These are phyloP conservation scores for Montipora efflorescens DNA, from an alignment of 64 coral and sea anemone genomes.

Conservation along the genomic window DNA sequence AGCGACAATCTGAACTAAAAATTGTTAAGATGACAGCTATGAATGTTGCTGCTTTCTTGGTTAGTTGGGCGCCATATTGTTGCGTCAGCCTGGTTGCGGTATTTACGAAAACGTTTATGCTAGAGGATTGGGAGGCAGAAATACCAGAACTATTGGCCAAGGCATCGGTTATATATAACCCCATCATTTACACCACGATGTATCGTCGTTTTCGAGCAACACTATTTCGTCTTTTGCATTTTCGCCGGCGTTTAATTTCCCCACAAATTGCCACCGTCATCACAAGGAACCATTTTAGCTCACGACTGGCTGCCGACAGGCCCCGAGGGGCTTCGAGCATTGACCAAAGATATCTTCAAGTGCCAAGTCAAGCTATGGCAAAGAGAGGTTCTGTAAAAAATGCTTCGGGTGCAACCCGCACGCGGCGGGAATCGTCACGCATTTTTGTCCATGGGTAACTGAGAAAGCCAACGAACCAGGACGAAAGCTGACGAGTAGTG, in stretches of 20 bases:
- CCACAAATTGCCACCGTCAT: not conserved
- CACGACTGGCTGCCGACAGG: not conserved
- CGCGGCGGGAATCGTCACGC: not conserved
- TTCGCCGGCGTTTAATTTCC: not conserved
- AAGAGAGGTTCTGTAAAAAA: not conserved
- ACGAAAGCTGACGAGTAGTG: too few species aligned
- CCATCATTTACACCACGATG: slow-evolving; percentile 48
- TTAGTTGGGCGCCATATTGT: slow-evolving; percentile 90
- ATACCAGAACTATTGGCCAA: slow-evolving; percentile 62
- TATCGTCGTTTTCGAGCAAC: slow-evolving; percentile 12
- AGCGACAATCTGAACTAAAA: slow-evolving; percentile 5
- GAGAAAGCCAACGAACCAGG: too few species aligned
- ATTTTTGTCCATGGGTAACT: not conserved
- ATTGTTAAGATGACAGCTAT: slow-evolving; percentile 40
- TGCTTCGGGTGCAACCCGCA: not conserved
- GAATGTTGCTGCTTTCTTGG: slow-evolving; percentile 29
- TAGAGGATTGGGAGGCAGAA: slow-evolving; percentile 15
- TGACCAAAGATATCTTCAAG: not conserved
- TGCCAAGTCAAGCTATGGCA: not conserved
- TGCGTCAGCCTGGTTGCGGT: slow-evolving; percentile 58
- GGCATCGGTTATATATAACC: slow-evolving; percentile 62
- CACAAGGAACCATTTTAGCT: not conserved
- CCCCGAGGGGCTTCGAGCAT: not conserved
- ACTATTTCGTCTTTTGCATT: not conserved
- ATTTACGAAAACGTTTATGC: not conserved